Evolutionary conservation across 2,888 invertebrate genomes (phyloP).

Genomic region (Helobdella robusta): DNA sequence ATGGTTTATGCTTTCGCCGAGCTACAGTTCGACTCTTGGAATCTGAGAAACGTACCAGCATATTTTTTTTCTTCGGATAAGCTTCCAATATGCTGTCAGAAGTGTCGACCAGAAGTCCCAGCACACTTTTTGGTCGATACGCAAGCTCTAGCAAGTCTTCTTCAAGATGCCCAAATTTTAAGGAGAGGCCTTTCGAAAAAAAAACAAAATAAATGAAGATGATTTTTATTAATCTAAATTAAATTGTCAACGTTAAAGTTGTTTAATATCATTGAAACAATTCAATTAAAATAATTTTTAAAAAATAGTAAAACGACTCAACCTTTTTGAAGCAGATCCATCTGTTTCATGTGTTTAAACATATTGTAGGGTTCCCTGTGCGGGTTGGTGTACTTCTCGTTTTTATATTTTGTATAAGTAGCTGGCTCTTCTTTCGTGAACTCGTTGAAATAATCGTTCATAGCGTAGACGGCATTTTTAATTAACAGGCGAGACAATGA

Average conservation of each 20-base stretch:
- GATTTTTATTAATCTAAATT: too few species aligned
- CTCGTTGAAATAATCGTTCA: constrained; percentile 2
- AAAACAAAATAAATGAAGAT: too few species aligned
- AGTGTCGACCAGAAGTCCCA: constrained; percentile 6
- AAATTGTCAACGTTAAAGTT: too few species aligned
- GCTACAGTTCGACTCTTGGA: not conserved
- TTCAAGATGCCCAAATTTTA: constrained; percentile 4
- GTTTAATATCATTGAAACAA: too few species aligned
- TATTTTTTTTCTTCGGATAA: constrained; percentile 14
- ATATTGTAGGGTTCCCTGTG: not conserved
- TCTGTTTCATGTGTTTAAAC: not conserved
- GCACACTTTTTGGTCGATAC: constrained; percentile 1
- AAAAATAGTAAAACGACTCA: too few species aligned
- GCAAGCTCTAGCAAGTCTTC: not conserved
- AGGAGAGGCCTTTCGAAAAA: not conserved
- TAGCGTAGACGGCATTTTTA: not conserved
- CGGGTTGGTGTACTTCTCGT: not conserved
- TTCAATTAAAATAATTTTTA: too few species aligned
- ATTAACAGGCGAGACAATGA: not conserved
- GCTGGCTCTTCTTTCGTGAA: not conserved
- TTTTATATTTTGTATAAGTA: not conserved
- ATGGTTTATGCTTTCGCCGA: too few species aligned
- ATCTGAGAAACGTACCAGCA: not conserved
- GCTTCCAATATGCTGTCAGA: constrained; percentile 3
- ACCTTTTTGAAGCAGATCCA: constrained; percentile 5